Evolutionary conservation across 1,140 invertebrate genomes (phyloP).

Genomic region (Papilio polyxenes): DNA sequence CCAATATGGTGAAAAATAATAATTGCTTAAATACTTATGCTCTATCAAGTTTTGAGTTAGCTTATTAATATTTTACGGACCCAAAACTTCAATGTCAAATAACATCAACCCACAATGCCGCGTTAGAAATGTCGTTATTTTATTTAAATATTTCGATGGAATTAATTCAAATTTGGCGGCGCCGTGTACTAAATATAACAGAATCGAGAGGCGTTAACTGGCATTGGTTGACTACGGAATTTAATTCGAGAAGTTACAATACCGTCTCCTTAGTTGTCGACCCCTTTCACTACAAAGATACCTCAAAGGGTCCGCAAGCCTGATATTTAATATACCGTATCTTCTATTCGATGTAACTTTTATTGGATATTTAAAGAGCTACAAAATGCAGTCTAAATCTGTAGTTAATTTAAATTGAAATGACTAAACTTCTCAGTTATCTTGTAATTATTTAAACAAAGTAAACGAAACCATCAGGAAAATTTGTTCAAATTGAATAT

Average conservation of each 20-base stretch:
- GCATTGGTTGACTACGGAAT: conserved; percentile 63
- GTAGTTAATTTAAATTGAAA: no score
- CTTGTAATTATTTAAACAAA: no score
- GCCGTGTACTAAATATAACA: conserved; percentile 16
- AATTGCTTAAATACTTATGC: no score
- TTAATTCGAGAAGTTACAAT: conserved; percentile 72
- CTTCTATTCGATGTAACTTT: background rate
- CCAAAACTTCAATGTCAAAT: background rate
- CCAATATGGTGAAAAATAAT: no score
- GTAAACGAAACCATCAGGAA: no score
- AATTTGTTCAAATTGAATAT: no score
- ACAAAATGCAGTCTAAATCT: background rate
- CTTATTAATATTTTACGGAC: no score
- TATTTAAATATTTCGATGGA: background rate
- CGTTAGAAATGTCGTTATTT: conserved; percentile 20
- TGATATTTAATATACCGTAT: conserved; percentile 62
- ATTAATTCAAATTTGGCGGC: conserved; percentile 8
- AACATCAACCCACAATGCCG: conserved; percentile 29
- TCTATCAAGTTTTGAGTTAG: no score
- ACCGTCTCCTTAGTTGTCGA: conserved; percentile 56
- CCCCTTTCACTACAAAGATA: conserved; percentile 59
- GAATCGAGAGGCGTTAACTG: conserved; percentile 39
- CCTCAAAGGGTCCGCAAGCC: conserved; percentile 60
- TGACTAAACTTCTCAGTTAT: no score
- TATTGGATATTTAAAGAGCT: conserved; percentile 37